Base-by-base conservation (phyloP, 2,113 vertebrate genomes). In the Cyphomyrus discorhynchus region DNA sequence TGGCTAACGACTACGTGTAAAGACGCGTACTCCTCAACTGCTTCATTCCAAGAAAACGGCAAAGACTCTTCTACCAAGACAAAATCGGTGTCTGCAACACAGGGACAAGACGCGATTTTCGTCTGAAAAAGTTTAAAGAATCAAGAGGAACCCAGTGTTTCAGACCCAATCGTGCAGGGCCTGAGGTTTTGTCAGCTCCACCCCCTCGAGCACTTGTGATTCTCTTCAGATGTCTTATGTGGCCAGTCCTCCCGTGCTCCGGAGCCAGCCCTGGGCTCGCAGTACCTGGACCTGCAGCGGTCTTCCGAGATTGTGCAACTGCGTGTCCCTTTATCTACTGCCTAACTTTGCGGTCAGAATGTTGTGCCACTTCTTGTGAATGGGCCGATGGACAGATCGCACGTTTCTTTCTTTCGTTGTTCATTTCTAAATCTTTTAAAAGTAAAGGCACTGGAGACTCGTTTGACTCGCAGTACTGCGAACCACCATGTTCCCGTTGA, bases 401-500 rank as follows among this genome's bases (percentile, higher is more conserved):
- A 24, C 11, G 10, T 31, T 45, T 3, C 10, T 46, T 45, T 62
- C 53, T 62, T 88, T 58, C 35, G 53, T 39, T 45, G 11, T 19
- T 27, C 35, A 62, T 88, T 62, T 19, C 39, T 19, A 17, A 31
- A 45, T 19, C 85, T 2, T 53, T 45, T 56, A 31, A 10, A 58
- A 62, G 39, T 24, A 66, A 58, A 21, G 35, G 56, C 39, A 6
- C 56, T 42, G 52, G 19, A 66, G 13, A 21, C 53, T 46, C 5
- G 56, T 0, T 46, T n/a, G 17, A 31, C 17, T 66, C 19, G 52
- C 35, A 15, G 39, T 5, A 0, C 53, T 24, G 21, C 35, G n/a
- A 24, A 39, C 87, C 87, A 45, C 87, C 87, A 88, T 88, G 53
- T 88, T 88, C 56, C 87, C 87, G 52, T 66, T 46, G 52, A 62